These are phyloP conservation scores for Danio kyathit DNA, from an alignment of 2,797 vertebrate species.

Conservation along the genomic window DNA sequence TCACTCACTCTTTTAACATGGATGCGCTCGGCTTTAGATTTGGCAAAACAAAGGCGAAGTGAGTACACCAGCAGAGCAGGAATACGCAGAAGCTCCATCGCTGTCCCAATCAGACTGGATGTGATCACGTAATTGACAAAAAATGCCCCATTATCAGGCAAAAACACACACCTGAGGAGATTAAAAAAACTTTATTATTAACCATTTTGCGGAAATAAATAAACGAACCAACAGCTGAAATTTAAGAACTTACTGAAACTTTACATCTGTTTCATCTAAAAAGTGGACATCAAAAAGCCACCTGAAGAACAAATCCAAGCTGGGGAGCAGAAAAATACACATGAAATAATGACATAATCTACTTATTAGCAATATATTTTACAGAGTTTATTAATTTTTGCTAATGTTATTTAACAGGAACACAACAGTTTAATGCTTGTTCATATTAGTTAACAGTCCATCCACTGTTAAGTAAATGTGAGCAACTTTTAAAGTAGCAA, in stretches of 20 bases:
- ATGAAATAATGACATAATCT: constrained; percentile 9
- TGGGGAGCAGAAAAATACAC: constrained; percentile 67
- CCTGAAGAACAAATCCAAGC: constrained; percentile 93
- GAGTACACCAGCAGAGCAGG: constrained; percentile 89
- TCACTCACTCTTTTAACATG: constrained; percentile 89
- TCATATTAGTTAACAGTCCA: no score
- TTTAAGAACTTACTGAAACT: constrained; percentile 90
- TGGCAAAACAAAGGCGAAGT: constrained; percentile 90
- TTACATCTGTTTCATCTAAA: constrained; percentile 86
- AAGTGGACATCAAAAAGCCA: constrained; percentile 97
- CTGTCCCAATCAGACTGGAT: constrained; percentile 89
- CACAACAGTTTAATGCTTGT: no score
- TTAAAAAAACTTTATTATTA: not conserved
- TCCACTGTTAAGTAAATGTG: no score
- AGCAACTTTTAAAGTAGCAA: no score
- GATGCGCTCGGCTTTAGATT: constrained; percentile 91
- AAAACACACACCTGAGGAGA: constrained; percentile 90
- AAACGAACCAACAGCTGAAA: not conserved
- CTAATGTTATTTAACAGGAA: no score
- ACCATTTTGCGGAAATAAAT: no score
- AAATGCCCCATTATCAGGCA: constrained; percentile 96
- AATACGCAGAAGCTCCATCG: constrained; percentile 93
- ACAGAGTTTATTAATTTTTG: no score
- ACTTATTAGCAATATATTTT: no score
- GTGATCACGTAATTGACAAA: constrained; percentile 97